Conservation (phyloP, 2,113 vertebrate species). For the Prionailurus viverrinus region DNA sequence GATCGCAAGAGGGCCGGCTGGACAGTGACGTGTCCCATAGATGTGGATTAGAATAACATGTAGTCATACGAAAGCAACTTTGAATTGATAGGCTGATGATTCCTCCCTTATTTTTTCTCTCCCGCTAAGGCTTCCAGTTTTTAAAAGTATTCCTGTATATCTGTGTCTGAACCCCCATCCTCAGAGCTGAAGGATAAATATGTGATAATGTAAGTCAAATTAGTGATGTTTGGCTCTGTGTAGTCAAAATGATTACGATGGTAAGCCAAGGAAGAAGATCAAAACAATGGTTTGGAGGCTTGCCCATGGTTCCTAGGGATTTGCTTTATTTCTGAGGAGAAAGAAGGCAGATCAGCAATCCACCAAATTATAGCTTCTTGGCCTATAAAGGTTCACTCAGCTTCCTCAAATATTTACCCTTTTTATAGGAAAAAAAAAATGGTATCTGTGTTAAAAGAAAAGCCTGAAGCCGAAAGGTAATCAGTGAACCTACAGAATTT, state of each 20-base stretch:
- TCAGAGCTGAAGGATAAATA: not conserved
- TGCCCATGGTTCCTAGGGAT: not conserved
- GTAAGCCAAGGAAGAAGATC: not conserved
- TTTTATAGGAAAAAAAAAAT: not conserved
- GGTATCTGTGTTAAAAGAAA: not conserved
- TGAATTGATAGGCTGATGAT: not conserved
- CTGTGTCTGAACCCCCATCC: not conserved
- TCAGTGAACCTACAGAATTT: conserved; percentile 13
- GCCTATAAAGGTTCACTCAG: not conserved
- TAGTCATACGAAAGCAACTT: not conserved
- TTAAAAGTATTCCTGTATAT: not conserved
- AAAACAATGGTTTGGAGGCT: not conserved
- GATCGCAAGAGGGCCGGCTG: not conserved
- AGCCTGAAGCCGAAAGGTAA: not conserved
- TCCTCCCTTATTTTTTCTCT: not conserved
- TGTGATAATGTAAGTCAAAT: not conserved
- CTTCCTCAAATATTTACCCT: not conserved
- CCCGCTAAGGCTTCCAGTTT: not conserved
- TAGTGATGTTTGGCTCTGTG: not conserved
- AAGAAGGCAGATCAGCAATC: not conserved
- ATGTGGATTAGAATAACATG: not conserved
- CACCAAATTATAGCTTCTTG: not conserved
- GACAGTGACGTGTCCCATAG: no score
- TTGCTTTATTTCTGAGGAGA: not conserved
- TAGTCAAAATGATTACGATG: not conserved